phyloP scores from a whole-genome alignment of 2,113 vertebrate genomes.

The Indicator maculatus region DNA sequence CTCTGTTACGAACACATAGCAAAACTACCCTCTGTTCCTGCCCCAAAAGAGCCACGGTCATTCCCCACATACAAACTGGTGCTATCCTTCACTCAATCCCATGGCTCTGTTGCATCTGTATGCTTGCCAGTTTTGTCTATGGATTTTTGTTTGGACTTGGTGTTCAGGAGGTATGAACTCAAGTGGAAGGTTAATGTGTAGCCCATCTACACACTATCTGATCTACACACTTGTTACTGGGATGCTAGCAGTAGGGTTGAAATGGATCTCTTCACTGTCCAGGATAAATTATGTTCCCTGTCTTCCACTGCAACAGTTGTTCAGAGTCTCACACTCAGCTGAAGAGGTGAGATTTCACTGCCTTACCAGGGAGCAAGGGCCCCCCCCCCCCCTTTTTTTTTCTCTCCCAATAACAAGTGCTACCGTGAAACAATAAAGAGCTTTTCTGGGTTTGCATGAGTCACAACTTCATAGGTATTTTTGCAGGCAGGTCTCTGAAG shows the following conservation, averaged over 20 bases:
- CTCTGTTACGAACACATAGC: background rate
- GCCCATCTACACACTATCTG: fast-evolving
- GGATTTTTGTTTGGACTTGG: background rate
- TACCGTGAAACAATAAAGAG: background rate
- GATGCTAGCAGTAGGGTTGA: background rate
- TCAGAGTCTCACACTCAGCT: background rate
- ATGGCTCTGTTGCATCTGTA: background rate
- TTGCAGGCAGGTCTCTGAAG: background rate
- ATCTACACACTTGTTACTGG: background rate
- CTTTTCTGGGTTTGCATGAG: background rate
- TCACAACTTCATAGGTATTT: background rate
- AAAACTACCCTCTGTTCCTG: background rate
- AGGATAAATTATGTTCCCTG: background rate
- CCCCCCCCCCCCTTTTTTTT: too few species aligned
- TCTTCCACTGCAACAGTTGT: background rate
- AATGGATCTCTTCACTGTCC: background rate
- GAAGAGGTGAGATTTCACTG: background rate
- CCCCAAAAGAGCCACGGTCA: background rate
- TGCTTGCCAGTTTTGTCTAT: background rate
- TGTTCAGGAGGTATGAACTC: background rate
- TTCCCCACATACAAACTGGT: background rate
- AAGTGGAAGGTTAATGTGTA: fast-evolving
- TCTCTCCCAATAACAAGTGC: background rate
- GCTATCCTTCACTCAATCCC: background rate
- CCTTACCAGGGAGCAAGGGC: background rate